phyloP scores from a whole-genome alignment of 1,140 invertebrate species.

The Drosophila ficusphila region DNA sequence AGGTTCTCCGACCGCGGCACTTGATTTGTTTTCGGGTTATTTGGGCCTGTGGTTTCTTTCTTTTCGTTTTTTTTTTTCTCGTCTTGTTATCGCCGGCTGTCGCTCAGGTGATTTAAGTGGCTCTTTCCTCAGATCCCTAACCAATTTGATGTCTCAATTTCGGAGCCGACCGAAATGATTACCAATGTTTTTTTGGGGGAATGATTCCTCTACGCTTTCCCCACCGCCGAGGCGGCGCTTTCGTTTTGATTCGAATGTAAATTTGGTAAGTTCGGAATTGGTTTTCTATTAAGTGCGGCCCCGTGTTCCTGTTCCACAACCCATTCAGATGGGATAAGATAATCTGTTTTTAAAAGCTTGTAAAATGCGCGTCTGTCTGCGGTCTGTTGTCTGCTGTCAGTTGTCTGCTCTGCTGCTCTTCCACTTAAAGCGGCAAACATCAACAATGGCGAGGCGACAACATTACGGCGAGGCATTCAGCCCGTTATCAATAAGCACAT shows the following conservation, averaged over 20 bases:
- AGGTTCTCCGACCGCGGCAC: slow-evolving; percentile 9
- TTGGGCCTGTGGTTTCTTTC: slow-evolving; percentile 24
- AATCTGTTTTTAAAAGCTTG: slow-evolving; percentile 72
- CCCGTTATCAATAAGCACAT: slow-evolving; percentile 81
- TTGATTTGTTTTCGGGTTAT: slow-evolving; percentile 62
- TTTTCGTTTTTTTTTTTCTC: too few relatives aligned
- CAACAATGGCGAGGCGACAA: slow-evolving; percentile 52
- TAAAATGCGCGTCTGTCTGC: slow-evolving; percentile 59
- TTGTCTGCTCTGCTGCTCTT: slow-evolving; percentile 15
- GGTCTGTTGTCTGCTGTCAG: slow-evolving; percentile 20
- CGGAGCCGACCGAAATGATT: slow-evolving; percentile 26
- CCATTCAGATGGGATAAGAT: slow-evolving; percentile 69
- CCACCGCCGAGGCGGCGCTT: slow-evolving; percentile 44
- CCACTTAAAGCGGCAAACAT: slow-evolving; percentile 48
- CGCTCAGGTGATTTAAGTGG: slow-evolving; percentile 74
- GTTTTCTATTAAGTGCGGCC: slow-evolving; percentile 72
- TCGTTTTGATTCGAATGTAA: slow-evolving; percentile 58
- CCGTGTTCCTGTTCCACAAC: slow-evolving; percentile 47
- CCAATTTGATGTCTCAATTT: slow-evolving; percentile 75
- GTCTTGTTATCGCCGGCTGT: slow-evolving; percentile 68
- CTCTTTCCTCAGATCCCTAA: slow-evolving; percentile 36
- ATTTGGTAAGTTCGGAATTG: slow-evolving; percentile 47
- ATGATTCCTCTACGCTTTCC: slow-evolving; percentile 28
- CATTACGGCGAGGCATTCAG: slow-evolving; percentile 42
- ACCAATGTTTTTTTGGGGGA: slow-evolving; percentile 18